A percentile compares a stretch with the other conserved stretches of the same genome.
phyloP scores from a whole-genome alignment of 30 jellyfish, hydroid and myxozoan species.

The Cassiopea xamachana region DNA sequence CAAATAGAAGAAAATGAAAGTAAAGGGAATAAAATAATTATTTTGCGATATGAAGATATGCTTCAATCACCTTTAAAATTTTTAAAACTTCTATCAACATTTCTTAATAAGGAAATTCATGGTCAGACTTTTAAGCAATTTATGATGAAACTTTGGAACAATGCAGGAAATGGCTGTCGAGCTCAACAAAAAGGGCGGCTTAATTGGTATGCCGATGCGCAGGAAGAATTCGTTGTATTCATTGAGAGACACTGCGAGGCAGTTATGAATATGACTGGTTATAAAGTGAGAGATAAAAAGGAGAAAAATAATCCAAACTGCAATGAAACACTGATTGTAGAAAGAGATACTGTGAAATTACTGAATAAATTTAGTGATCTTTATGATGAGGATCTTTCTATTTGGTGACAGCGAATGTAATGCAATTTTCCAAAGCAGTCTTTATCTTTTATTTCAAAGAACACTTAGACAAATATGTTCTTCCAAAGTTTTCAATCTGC shows the following conservation, averaged over 20 bases:
- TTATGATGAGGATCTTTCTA: neutral
- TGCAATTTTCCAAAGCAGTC: neutral
- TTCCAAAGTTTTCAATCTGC: neutral
- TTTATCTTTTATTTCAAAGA: neutral
- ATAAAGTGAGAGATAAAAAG: neutral
- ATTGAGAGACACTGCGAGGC: slow-evolving; percentile 25
- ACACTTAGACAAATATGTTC: neutral
- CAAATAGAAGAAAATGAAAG: neutral
- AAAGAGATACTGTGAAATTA: neutral
- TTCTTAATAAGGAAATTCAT: neutral
- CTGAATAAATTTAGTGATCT: neutral
- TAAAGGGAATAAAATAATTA: neutral
- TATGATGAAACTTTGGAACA: neutral
- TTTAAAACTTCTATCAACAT: neutral
- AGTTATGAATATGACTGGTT: slow-evolving; percentile 21
- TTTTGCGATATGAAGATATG: slow-evolving; percentile 36
- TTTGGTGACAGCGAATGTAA: neutral
- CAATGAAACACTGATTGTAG: neutral
- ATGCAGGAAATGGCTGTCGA: neutral
- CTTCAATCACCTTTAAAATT: neutral
- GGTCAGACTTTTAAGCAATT: neutral
- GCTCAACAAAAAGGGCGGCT: neutral
- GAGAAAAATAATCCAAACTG: slow-evolving; percentile 3
- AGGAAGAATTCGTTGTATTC: neutral
- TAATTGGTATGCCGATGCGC: slow-evolving; percentile 38